phyloP scores from a whole-genome alignment of 2,113 vertebrate genomes.

The Silurus meridionalis region DNA sequence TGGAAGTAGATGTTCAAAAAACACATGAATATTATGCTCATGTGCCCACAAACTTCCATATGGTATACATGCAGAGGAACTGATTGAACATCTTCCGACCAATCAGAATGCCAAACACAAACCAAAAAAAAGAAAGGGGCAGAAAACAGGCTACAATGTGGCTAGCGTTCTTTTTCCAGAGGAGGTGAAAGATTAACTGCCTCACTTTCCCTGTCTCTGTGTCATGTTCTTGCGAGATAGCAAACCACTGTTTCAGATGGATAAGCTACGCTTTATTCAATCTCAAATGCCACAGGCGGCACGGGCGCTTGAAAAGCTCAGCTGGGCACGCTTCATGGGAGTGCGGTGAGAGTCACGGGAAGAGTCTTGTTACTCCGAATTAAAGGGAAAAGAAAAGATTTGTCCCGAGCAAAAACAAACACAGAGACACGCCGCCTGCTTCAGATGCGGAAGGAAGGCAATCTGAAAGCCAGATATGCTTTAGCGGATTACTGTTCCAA shows the following conservation, averaged over 20 bases:
- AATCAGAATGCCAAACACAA: conserved; percentile 12
- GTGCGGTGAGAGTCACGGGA: conserved; percentile 26
- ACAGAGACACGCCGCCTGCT: neutral
- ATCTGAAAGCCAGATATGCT: neutral
- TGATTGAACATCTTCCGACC: neutral
- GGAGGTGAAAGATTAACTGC: conserved; percentile 53
- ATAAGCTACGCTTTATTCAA: conserved; percentile 52
- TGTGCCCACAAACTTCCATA: no score
- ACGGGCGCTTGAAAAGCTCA: conserved; percentile 35
- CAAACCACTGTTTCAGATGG: conserved; percentile 54
- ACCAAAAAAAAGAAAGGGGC: neutral
- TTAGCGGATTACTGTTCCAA: neutral
- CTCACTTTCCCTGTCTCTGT: conserved; percentile 34
- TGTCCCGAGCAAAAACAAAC: neutral
- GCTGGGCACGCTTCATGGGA: conserved; percentile 20
- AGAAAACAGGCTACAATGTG: conserved; percentile 13
- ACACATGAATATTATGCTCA: no score
- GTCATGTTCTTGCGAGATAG: conserved; percentile 50
- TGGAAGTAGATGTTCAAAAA: no score
- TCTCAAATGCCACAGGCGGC: conserved; percentile 51
- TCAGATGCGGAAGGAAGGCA: neutral
- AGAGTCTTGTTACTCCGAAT: conserved; percentile 16
- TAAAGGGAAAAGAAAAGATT: neutral
- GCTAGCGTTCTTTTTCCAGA: conserved; percentile 22
- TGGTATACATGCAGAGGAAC: neutral